Base-by-base conservation (phyloP, 2,113 vertebrate genomes). In the Macrotus californicus region DNA sequence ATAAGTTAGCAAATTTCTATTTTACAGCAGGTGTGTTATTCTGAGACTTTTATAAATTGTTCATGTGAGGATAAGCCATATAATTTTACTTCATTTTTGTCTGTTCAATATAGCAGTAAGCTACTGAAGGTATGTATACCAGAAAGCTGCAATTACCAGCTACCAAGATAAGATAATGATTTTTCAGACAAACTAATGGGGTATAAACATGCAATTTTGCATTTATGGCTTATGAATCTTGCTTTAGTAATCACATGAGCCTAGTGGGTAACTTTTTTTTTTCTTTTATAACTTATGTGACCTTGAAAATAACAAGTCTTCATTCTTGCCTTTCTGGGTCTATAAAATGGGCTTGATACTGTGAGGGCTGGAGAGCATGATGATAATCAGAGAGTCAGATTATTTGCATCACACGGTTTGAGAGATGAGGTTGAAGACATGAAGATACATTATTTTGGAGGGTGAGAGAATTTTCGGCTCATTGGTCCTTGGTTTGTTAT, bases 21-120 rank as follows among this genome's bases (percentile, higher is more conserved):
- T 96, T 96, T 95, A 95, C 83, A 91, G 75, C 34, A 95, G 29
- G 21, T 12, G 15, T 89, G 72, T 21, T 95, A 43, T 43, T 94
- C 39, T 94, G 95, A 92, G 91, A 89, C 94, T 97, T 94, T 96
- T 97, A 46, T 48, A 93, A 90, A 84, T 86, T 92, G 96, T 89
- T 48, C 79, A n/a, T 10, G 31, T 89, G 96, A 97, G 87, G 69
- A 88, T 93, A 95, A 89, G 87, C 94, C 76, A 56, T 89, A 93
- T 84, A 89, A 96, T 94, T 97, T 96, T 89, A 92, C 76, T 89
- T 92, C 81, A 84, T 89, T 85, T 90, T 88, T 86, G 95, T 59
- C 76, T 83, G 18, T 93, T 93, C 54, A 87, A 59, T 92, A 93
- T 10, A 82, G 79, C 61, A 52, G 22, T 52, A 79, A 91, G 75